Conservation (phyloP, 2,113 vertebrate species). For the Hydrochoerus hydrochaeris region DNA sequence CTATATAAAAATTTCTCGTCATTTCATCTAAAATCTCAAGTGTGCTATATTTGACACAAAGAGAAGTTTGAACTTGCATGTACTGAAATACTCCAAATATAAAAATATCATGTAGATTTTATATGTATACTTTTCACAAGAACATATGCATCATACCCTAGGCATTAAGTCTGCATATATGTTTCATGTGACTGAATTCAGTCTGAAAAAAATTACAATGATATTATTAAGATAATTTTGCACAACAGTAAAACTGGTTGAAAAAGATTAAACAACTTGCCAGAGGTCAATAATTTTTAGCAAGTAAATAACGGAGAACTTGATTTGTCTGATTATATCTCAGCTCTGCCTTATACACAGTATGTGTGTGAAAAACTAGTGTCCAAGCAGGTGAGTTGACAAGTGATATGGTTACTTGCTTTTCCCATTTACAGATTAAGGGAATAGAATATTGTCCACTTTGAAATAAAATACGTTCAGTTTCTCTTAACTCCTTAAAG, state of each 20-base stretch:
- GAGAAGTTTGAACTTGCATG: neutral
- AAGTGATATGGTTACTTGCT: neutral
- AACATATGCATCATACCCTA: neutral
- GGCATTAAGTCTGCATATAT: neutral
- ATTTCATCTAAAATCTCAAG: neutral
- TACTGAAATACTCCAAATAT: neutral
- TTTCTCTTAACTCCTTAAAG: neutral
- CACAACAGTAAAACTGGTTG: neutral
- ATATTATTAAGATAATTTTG: neutral
- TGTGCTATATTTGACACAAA: neutral
- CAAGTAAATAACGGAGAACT: neutral
- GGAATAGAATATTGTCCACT: neutral
- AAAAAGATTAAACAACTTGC: slow-evolving; percentile 1
- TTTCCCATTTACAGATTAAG: slow-evolving; percentile 20
- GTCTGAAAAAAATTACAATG: neutral
- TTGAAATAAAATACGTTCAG: neutral
- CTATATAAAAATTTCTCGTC: neutral
- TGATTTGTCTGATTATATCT: neutral
- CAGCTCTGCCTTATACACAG: neutral
- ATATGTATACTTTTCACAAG: neutral
- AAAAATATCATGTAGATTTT: neutral
- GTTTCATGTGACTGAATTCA: neutral
- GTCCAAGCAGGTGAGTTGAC: neutral
- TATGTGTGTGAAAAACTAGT: neutral
- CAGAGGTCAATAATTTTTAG: neutral